Base-by-base conservation (phyloP, 2,113 vertebrate genomes). In the Myotis lucifugus region DNA sequence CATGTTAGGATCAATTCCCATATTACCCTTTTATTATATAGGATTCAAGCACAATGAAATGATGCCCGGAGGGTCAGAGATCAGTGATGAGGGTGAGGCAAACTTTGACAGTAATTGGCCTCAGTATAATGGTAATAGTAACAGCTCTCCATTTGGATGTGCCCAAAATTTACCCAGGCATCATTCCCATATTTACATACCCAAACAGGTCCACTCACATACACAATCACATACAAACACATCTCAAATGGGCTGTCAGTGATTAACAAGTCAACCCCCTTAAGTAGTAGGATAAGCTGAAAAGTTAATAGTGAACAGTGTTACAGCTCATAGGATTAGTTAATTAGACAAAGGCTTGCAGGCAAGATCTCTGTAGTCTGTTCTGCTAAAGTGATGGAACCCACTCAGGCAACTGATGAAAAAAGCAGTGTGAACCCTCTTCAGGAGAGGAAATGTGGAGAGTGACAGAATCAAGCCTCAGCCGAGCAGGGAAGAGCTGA, bases 341-440 rank as follows among this genome's bases (percentile, higher is more conserved):
- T 97, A 96, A 98, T 98, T 98, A 97, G 97, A 96, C 95, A 97
- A 85, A 93, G 61, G 95, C 97, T 97, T 61, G 90, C 95, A 95
- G 96, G 97, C 97, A 96, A 95, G 95, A 96, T 97, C 90, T 88
- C 94, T 85, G 79, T 95, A 93, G 90, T 96, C 92, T 94, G 79
- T 89, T 94, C 84, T 94, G 93, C 67, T 74, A 91, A 96, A 94
- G 92, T 83, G 95, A 97, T 95, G 94, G 97, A 93, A 93, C 86
- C 90, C 94, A 97, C 95, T 96, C 97, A 94, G 86, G 92, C 96
- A 92, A 93, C 96, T 97, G 96, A 97, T 97, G 96, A 74, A 96
- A 95, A 97, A 97, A 97, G 83, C 96, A 91, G 91, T 95, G 95
- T 94, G 97, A 96, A 83, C 66, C 37, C 85, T 85, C 70, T 90